These are phyloP conservation scores for Hippasteria phrygiana DNA, from an alignment of 53 echinoderm and acorn worm genomes.

Conservation along the genomic window DNA sequence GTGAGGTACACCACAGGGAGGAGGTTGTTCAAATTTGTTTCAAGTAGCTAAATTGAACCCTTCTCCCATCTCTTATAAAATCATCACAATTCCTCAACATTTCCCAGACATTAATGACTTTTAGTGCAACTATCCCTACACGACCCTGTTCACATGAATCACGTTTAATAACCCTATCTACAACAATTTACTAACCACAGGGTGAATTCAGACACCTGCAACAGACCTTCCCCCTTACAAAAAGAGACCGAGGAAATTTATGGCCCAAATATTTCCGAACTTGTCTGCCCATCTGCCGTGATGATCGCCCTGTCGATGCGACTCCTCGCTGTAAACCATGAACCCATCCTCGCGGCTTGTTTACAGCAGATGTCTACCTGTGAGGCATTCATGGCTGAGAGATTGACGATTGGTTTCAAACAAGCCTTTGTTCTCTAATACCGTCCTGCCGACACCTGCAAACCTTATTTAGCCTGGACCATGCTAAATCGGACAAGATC, in stretches of 20 bases:
- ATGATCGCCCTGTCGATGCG: neutral
- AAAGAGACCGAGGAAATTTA: constrained; percentile 14
- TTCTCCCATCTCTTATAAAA: too few relatives aligned
- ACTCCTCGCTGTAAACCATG: constrained; percentile 9
- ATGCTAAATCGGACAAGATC: too few relatives aligned
- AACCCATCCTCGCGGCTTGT: neutral
- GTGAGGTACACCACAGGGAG: too few relatives aligned
- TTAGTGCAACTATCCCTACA: neutral
- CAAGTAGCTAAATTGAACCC: too few relatives aligned
- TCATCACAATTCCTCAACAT: too few relatives aligned
- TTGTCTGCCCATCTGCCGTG: constrained; percentile 23
- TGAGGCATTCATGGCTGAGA: constrained; percentile 52
- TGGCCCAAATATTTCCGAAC: constrained; percentile 8
- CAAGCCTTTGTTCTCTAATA: constrained; percentile 16
- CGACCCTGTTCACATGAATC: neutral
- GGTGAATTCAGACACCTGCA: neutral
- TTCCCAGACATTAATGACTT: neutral
- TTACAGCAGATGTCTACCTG: constrained; percentile 49
- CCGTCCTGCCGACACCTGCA: constrained; percentile 29
- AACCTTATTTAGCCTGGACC: too few relatives aligned
- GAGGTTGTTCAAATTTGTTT: too few relatives aligned
- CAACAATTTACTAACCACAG: neutral
- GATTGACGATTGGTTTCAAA: constrained; percentile 15
- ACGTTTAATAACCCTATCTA: neutral
- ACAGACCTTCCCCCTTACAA: neutral